Evolutionary conservation across 2,797 vertebrate species (phyloP), one percentile per base, ranked within the genome.

Genomic region (Lacerta bilineata): DNA sequence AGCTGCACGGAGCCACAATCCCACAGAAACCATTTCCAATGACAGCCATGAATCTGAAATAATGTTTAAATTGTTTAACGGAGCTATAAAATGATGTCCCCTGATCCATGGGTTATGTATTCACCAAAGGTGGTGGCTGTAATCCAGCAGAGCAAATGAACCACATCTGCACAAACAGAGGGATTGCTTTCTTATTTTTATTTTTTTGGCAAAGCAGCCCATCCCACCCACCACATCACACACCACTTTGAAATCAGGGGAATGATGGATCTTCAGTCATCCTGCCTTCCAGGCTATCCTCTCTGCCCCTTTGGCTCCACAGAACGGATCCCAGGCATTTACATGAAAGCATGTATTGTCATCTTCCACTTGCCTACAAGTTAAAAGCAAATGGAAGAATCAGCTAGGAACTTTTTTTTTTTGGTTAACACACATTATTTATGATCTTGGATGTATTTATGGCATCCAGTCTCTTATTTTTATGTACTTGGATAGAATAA

Each of bases 361-460:
- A 61, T 75, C 33, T 84, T 41, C 55, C 25, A 41, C 50, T 79
- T 69, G n/a, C 64, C n/a, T 39, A 71, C 13, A 69, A 4, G 50
- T 55, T 69, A 79, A 79, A 86, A 78, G 2, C 29, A 66, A 78
- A 78, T 78, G 27, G 78, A 68, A 86, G 27, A 78, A 78, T 77
- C 72, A 43, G 25, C 27, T 20, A 43, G 55, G 15, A 76, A 59
- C 50, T 23, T 64, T 64, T 61, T 33, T 29, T 69, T 78, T 86
- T 78, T 68, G 5, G 10, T 79, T 69, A 79, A 79, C 43, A 79
- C 17, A 69, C 9, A 55, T 36, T 46, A 11, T 79, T 79, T 79
- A 68, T 69, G 50, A 23, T 50, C 39, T 2, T 79, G 43, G 43
- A 69, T 36, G n/a, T 36, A 69, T 79, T 50, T 86, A 10, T 79